A percentile compares a stretch with the other conserved stretches of the same genome.
Evolutionary conservation across 2,888 invertebrate species (phyloP).

Genomic region (Cephalotes varians): DNA sequence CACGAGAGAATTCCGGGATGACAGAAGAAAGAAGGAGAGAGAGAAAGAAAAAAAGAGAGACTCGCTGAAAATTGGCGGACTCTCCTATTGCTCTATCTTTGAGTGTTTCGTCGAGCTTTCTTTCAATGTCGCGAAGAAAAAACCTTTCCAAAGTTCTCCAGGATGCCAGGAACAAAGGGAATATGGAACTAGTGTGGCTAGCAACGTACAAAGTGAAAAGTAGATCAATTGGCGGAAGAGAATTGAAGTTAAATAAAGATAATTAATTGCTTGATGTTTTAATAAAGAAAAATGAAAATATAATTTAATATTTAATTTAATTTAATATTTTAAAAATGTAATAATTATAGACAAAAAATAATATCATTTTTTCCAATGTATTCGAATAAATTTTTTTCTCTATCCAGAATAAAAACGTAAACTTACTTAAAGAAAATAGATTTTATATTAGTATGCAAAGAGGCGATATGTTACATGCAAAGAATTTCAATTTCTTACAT

Average conservation of each 20-base stretch:
- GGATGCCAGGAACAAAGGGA: conserved; percentile 44
- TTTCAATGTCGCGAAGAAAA: conserved; percentile 33
- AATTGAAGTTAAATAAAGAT: conserved; percentile 5
- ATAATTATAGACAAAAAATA: neutral
- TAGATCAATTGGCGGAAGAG: conserved; percentile 8
- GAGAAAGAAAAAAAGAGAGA: conserved; percentile 58
- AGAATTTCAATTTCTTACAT: neutral
- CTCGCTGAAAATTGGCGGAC: conserved; percentile 41
- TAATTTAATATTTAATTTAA: neutral
- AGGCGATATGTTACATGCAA: neutral
- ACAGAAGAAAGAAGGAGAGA: conserved; percentile 56
- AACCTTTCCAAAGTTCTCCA: conserved; percentile 56
- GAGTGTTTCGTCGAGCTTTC: conserved; percentile 54
- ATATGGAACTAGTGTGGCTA: conserved; percentile 39
- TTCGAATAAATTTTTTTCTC: neutral
- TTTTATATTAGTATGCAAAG: neutral
- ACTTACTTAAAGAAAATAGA: neutral
- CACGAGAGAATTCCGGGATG: conserved; percentile 48
- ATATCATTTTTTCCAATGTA: neutral
- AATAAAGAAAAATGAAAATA: neutral
- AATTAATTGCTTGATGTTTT: conserved; percentile 13
- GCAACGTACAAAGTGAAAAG: conserved; percentile 1
- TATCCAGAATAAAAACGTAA: neutral
- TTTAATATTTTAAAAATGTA: neutral
- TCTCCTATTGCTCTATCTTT: conserved; percentile 52